Conservation (phyloP, 2,888 invertebrate species). For the Phragmatobia fuliginosa region DNA sequence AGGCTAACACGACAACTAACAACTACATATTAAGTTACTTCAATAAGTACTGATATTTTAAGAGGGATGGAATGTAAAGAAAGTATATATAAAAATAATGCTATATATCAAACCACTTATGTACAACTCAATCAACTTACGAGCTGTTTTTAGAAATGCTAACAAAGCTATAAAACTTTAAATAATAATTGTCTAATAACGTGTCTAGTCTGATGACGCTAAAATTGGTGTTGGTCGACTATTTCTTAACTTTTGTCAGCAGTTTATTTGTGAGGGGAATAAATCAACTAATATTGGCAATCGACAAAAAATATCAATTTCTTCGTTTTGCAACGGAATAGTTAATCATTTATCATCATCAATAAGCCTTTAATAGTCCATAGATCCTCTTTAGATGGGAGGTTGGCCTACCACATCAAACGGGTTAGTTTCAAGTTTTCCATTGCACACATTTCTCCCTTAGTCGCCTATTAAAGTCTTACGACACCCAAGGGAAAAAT, state of each 20-base stretch:
- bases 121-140: conserved; percentile 68
- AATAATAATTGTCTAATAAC: conserved; percentile 17
- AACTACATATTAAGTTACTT: neutral
- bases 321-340: neutral
- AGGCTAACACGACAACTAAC: neutral
- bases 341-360: too few species aligned
- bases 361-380: too few species aligned
- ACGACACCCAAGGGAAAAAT: too few species aligned
- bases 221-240: neutral
- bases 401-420: too few species aligned
- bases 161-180: conserved; percentile 38
- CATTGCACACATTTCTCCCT: too few species aligned
- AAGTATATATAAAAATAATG: conserved; percentile 20
- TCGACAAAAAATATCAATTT: neutral
- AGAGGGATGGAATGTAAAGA: conserved; percentile 9
- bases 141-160: conserved; percentile 55
- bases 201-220: conserved; percentile 6
- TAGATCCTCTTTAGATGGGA: too few species aligned
- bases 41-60: conserved; percentile 1
- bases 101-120: conserved; percentile 32
- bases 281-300: neutral
- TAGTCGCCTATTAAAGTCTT: too few species aligned
- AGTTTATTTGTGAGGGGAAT: neutral
- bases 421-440: too few species aligned
- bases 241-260: neutral